A percentile compares a stretch with the other conserved stretches of the same genome.
These are phyloP conservation scores for Oreochromis niloticus DNA, from an alignment of 2,113 vertebrate species.

Conservation along the genomic window DNA sequence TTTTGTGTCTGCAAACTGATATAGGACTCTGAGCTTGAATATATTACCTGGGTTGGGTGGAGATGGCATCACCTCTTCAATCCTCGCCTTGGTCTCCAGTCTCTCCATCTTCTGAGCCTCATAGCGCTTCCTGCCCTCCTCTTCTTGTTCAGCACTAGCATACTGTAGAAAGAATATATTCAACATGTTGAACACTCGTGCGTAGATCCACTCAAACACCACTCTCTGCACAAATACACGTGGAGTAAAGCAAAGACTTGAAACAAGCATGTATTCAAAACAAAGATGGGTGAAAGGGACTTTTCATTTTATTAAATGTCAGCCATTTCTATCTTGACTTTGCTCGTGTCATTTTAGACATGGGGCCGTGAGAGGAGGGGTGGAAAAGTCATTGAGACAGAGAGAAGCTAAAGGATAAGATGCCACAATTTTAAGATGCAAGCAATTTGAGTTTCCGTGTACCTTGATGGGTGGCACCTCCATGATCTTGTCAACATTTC, in stretches of 20 bases:
- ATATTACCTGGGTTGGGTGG: constrained; percentile 78
- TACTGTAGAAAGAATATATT: constrained; percentile 70
- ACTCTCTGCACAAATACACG: neutral
- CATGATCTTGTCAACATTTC: constrained; percentile 84
- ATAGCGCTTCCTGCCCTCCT: constrained; percentile 85
- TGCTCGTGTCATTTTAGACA: neutral
- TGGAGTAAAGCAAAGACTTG: neutral
- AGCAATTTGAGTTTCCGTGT: constrained; percentile 19
- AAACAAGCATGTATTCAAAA: neutral
- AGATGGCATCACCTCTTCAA: constrained; percentile 70
- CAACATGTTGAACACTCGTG: neutral
- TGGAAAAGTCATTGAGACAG: neutral
- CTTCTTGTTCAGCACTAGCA: constrained; percentile 74
- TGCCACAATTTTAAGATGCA: neutral
- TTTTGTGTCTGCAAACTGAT: neutral
- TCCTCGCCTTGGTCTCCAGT: constrained; percentile 81
- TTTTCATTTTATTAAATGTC: neutral
- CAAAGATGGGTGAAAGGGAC: neutral
- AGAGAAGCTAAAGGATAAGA: neutral
- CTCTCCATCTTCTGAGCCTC: constrained; percentile 89
- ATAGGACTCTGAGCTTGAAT: neutral
- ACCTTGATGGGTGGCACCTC: constrained; percentile 93
- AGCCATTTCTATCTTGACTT: neutral
- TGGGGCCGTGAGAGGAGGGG: neutral
- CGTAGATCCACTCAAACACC: neutral